Evolutionary conservation across 1,140 invertebrate species (phyloP), one percentile per base, ranked within the genome.

Genomic region (Gryon sp.): DNA sequence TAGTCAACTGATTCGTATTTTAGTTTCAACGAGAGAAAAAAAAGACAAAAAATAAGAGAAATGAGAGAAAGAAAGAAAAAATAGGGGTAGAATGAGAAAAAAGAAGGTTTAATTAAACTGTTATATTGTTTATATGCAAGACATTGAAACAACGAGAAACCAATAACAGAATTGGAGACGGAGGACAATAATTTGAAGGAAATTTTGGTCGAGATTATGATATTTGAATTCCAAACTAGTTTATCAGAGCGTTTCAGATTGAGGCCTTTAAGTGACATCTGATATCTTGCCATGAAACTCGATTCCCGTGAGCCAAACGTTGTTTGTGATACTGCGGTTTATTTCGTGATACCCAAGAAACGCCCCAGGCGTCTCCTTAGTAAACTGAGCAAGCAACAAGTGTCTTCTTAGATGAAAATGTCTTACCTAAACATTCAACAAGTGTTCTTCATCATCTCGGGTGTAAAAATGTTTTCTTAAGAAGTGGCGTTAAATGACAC

Each of bases 351-450:
- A 57, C 40, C 26, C 43, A 65, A 65, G 69, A 53, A 66, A 60
- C 70, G 45, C 36, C 70, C 24, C 12, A 4, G 46, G 38, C 30
- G 46, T 18, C 78, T 80, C 74, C 80, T 82, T 81, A 32, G 28
- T 73, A 57, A 83, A 80, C 43, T 15, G 52, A 78, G 73, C 69
- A 69, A 68, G 82, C 87, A 88, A 89, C 87, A 89, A 86, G 87
- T 89, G 86, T 87, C 79, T 84, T 89, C 87, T 89, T 89, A 88
- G 81, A 66, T 83, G 65, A 60, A 76, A 82, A 79, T 83, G 84
- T 88, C 87, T 88, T 88, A 84, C 76, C 18, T 70, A 74, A 50
- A 72, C 79, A 70, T 80, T 87, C 87, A 89, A 89, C 87, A 89
- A 89, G 87, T 89, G 85, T 83, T 72, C 77, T 52, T 52, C 8